Conservation (phyloP, 2,888 invertebrate genomes). For the Acronicta psi region DNA sequence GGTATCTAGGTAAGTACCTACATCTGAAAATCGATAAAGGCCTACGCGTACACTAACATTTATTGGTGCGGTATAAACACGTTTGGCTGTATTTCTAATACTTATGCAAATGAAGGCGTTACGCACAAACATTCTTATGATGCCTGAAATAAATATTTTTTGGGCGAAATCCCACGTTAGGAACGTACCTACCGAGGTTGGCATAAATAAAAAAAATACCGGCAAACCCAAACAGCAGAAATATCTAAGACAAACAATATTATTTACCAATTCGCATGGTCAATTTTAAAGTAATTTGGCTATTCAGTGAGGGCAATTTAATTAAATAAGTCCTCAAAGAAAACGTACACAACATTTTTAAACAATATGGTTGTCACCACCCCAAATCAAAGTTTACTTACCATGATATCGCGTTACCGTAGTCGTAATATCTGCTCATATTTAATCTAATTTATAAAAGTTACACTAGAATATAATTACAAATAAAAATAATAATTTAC, state of each 20-base stretch:
- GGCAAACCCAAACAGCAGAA: conserved; percentile 22
- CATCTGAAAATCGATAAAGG: conserved; percentile 43
- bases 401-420: conserved; percentile 88
- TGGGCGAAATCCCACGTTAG: conserved; percentile 51
- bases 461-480: conserved; percentile 74
- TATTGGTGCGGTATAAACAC: conserved; percentile 17
- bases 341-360: conserved; percentile 79
- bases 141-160: conserved; percentile 17
- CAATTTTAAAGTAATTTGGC: conserved; percentile 15
- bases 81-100: background rate
- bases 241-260: conserved; percentile 11
- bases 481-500: conserved; percentile 73
- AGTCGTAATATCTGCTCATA: conserved; percentile 89
- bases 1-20: conserved; percentile 4
- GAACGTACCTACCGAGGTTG: conserved; percentile 35
- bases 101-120: background rate
- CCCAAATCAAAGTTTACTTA: conserved; percentile 74
- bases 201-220: conserved; percentile 39
- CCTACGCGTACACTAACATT: conserved; percentile 19
- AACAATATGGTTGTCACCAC: conserved; percentile 83
- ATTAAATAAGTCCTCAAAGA: conserved; percentile 58
- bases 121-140: background rate
- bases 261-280: conserved; percentile 2
- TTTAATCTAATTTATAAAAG: conserved; percentile 75
- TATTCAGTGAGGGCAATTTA: conserved; percentile 31